Base-by-base conservation (phyloP, 2,888 invertebrate species). In the Chrysotoxum bicinctum region DNA sequence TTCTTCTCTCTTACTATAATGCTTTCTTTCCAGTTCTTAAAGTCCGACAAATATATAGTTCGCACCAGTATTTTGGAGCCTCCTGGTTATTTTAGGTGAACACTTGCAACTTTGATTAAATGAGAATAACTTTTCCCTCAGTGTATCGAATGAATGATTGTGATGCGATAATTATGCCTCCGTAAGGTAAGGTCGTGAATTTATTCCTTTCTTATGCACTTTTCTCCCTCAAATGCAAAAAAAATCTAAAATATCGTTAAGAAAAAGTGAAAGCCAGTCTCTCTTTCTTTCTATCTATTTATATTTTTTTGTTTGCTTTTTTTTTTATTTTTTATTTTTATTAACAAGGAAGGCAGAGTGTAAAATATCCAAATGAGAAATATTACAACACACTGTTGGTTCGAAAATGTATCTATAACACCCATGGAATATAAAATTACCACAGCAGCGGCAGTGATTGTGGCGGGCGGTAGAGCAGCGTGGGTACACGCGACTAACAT, bases 251-350 rank as follows among this genome's bases (percentile, higher is more conserved):
- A 60, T 40, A 58, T 78, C 52, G 74, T 19, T 35, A 76, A 76
- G 72, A 72, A 73, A 84, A 85, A 85, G 85, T 85, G 85, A 85
- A 85, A 85, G 85, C 60, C 58, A 48, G 37, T 72, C 70, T 68
- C 58, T 77, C 62, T 81, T 26, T 54, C 30, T 30, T 35, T 54
- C 54, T 45, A 30, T 23, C 52, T 16, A 45, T 26, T 62, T 43
- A n/a, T n/a, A n/a, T 37, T 37, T 35, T 2, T 12, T 35, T 7
- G 12, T 58, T 9, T 26, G 2, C 3, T 50, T 45, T 45, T 45
- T 43, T 26, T 10, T 45, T 23, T 66, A 58, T 52, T 26, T 45
- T 45, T 45, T 43, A 19, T 10, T 45, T 23, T 66, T 50, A 43
- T 26, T 43, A 62, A 75, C 58, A 69, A 70, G 79, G 48, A 79